Base-by-base conservation (phyloP, 2,113 vertebrate species). In the Phaethon lepturus region DNA sequence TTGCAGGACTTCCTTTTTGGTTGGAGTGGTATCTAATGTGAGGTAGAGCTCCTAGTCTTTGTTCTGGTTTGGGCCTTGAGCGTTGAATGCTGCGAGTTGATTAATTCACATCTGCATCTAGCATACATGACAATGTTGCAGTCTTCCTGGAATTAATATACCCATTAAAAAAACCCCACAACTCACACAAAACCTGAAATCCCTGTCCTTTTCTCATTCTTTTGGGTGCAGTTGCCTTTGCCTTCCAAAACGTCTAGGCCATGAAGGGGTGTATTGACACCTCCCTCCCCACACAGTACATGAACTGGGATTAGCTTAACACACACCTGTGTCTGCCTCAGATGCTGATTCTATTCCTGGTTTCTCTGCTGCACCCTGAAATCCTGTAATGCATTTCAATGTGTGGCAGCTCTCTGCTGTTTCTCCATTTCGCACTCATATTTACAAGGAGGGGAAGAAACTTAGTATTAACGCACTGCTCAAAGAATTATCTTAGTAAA, bases 261-360 rank as follows among this genome's bases (percentile, higher is more conserved):
- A 15, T 3, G 15, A 23, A 47, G 25, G 29, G 44, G 31, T 91
- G 38, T 42, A 5, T 11, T 22, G 71, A 5, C 52, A 35, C 5
- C n/a, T 40, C 60, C 26, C 55, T 79, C 35, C 83, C 31, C 50
- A n/a, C 38, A 25, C 16, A 22, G 44, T 17, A 0, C 29, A 2
- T 19, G 79, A 89, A 68, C 88, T 88, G 56, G 64, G 58, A 53
- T 89, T 62, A 77, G 88, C 31, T 24, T 58, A 49, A 62, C 83
- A 10, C 40, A 50, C 94, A 87, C 88, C 84, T 73, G 90, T 13
- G 24, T 14, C 73, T 93, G 77, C 68, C 45, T 73, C 42, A 44
- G 68, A 55, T 0, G 5, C 78, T 55, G 85, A 56, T 93, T 42
- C 94, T 95, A 10, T 95, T 93, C 88, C 91, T 95, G 92, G 74